Evolutionary conservation across 1,140 invertebrate genomes (phyloP).

Genomic region (Phymorhynchus buccinoides): DNA sequence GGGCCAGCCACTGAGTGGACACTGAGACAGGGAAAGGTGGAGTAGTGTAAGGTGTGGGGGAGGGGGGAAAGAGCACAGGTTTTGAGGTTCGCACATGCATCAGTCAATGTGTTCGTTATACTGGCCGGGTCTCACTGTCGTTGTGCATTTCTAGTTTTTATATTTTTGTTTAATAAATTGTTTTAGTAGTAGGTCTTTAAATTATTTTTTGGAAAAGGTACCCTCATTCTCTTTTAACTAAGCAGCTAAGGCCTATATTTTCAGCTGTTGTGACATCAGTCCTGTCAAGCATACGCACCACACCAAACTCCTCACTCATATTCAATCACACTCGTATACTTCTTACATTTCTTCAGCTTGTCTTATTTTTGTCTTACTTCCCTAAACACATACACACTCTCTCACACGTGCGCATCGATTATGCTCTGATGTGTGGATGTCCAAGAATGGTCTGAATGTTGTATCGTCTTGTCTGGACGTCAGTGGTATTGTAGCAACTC

Average conservation of each 20-base stretch:
- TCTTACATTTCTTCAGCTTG: no score
- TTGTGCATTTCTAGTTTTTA: no score
- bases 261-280: background rate
- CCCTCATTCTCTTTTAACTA: background rate
- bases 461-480: background rate
- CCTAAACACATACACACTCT: background rate
- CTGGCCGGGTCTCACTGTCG: no score
- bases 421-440: background rate
- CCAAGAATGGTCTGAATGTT: constrained; percentile 7
- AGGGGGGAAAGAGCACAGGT: no score
- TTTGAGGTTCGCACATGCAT: no score
- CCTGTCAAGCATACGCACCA: background rate
- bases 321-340: background rate
- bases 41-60: no score
- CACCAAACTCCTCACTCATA: background rate
- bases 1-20: no score
- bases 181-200: no score
- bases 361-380: background rate
- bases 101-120: no score
- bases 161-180: no score
- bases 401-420: background rate
- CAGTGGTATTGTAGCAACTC: background rate
- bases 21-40: no score
- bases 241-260: background rate
- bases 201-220: background rate